These are phyloP conservation scores for Plusia festucae DNA, from an alignment of 2,888 invertebrate species.

Conservation along the genomic window DNA sequence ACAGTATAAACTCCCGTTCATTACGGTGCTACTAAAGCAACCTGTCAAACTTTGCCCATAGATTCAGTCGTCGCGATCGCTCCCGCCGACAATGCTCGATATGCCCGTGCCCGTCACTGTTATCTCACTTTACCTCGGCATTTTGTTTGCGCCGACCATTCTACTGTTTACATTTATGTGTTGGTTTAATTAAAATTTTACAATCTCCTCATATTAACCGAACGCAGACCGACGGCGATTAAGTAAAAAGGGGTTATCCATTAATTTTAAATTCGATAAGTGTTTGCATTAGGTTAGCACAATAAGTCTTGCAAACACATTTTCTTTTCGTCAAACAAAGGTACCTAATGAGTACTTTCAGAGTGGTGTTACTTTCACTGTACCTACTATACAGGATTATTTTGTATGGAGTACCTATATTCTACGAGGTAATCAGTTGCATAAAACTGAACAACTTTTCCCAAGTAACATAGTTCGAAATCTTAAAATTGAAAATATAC, in stretches of 20 bases:
- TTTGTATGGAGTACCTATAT: too few relatives aligned
- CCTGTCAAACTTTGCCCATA: conserved; percentile 68
- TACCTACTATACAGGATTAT: too few relatives aligned
- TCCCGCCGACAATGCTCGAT: conserved; percentile 23
- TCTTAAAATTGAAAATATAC: too few relatives aligned
- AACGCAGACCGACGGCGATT: neutral
- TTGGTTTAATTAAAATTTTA: conserved; percentile 36
- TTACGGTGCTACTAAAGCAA: conserved; percentile 54
- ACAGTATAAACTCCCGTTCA: conserved; percentile 58
- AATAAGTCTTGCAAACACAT: too few relatives aligned
- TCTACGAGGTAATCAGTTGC: too few relatives aligned
- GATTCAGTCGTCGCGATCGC: conserved; percentile 50
- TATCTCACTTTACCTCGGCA: conserved; percentile 59
- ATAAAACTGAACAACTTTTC: too few relatives aligned
- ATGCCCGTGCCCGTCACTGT: conserved; percentile 38
- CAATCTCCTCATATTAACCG: conserved; percentile 23
- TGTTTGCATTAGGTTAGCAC: too few relatives aligned
- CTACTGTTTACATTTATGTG: conserved; percentile 38
- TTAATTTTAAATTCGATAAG: neutral
- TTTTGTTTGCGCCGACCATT: conserved; percentile 48
- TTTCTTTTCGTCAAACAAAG: too few relatives aligned
- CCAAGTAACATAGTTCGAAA: too few relatives aligned
- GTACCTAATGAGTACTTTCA: too few relatives aligned
- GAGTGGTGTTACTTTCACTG: too few relatives aligned
- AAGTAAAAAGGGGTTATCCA: neutral